Evolutionary conservation across 2,113 vertebrate genomes (phyloP).

Genomic region (Corvus moneduloides): DNA sequence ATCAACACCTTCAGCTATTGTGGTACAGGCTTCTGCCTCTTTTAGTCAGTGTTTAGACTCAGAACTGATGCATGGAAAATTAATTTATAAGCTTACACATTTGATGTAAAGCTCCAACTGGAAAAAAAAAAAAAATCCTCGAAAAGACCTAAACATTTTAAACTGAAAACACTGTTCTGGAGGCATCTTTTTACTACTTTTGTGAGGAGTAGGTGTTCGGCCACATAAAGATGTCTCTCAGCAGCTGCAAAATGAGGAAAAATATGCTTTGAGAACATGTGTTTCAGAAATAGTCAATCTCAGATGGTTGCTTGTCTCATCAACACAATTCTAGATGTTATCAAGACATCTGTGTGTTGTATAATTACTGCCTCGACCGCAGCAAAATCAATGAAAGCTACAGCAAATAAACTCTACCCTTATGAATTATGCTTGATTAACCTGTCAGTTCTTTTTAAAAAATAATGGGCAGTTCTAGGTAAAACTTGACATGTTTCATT

Average conservation of each 20-base stretch:
- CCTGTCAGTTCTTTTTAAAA: conserved; percentile 38
- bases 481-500: conserved; percentile 46
- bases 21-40: neutral
- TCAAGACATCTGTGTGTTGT: neutral
- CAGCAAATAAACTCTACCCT: conserved; percentile 36
- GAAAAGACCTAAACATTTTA: neutral
- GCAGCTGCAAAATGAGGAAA: neutral
- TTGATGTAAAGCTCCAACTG: neutral
- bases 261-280: neutral
- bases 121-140: neutral
- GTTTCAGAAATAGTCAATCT: neutral
- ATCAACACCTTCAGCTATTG: neutral
- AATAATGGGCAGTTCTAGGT: conserved; percentile 45
- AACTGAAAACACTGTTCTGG: neutral
- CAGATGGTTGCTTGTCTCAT: conserved; percentile 10
- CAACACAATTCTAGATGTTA: neutral
- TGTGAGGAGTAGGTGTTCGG: neutral
- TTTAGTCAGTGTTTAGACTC: neutral
- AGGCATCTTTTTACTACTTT: neutral
- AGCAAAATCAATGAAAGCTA: conserved; percentile 17
- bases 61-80: neutral
- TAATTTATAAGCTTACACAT: neutral
- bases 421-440: conserved; percentile 49
- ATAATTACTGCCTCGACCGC: conserved; percentile 35
- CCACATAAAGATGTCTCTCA: neutral